These are phyloP conservation scores for Catocala sponsa DNA, from an alignment of 2,888 invertebrate genomes.

Conservation along the genomic window DNA sequence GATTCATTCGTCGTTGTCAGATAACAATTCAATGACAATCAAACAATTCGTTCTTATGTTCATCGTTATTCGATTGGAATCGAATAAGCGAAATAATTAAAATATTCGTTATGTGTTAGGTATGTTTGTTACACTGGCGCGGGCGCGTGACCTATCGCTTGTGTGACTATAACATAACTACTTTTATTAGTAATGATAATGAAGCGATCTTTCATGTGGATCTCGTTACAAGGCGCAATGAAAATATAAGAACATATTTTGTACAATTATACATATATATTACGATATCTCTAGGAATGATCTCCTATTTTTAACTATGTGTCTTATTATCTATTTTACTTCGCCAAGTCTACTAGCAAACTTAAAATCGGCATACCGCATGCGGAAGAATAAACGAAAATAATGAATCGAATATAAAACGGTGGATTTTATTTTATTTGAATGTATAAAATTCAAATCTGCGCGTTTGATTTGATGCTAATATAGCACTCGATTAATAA, in stretches of 20 bases:
- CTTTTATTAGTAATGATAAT: not conserved
- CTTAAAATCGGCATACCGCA: constrained; percentile 5
- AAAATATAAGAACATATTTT: not conserved
- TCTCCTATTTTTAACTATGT: constrained; percentile 29
- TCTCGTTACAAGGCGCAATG: not conserved
- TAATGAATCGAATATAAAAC: constrained; percentile 25
- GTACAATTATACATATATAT: not conserved
- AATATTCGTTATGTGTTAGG: too few species aligned
- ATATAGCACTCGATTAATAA: constrained; percentile 26
- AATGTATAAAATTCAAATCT: constrained; percentile 29
- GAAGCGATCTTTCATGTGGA: too few species aligned
- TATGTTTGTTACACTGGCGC: too few species aligned
- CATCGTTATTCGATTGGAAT: too few species aligned
- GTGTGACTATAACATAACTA: too few species aligned
- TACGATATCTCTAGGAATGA: constrained; percentile 15
- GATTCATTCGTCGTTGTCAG: too few species aligned
- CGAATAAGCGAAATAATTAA: too few species aligned
- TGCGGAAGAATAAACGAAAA: constrained; percentile 22
- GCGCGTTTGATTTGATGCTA: constrained; percentile 1
- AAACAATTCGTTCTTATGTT: too few species aligned
- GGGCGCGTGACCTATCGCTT: too few species aligned
- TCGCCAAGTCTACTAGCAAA: not conserved
- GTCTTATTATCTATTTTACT: constrained; percentile 11
- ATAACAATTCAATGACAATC: too few species aligned
- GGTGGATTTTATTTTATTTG: constrained; percentile 40